phyloP scores from a whole-genome alignment of 2,797 vertebrate species.

The Falco berigora region DNA sequence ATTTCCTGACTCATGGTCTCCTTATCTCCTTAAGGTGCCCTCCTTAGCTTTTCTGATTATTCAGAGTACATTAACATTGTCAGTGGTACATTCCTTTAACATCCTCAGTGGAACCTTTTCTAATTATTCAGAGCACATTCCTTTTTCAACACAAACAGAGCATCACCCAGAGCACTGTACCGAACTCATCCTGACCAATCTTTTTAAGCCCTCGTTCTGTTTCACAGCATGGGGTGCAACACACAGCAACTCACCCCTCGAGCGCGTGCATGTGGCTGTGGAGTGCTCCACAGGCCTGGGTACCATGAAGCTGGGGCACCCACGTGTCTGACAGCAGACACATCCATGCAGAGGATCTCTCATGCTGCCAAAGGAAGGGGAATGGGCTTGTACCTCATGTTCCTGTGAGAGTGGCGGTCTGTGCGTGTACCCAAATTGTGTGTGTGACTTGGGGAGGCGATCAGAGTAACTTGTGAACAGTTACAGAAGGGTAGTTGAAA shows the following conservation, averaged over 20 bases:
- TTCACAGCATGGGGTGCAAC: neutral
- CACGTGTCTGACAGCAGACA: neutral
- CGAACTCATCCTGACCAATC: no score
- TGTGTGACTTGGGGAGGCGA: neutral
- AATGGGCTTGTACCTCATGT: neutral
- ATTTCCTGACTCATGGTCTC: no score
- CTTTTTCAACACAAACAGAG: no score
- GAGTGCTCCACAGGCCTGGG: neutral
- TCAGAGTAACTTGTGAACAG: neutral
- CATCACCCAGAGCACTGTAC: no score
- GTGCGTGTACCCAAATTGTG: neutral
- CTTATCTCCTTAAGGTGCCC: no score
- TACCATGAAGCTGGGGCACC: neutral
- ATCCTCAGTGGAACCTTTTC: no score
- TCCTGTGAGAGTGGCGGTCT: neutral
- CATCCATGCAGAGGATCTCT: neutral
- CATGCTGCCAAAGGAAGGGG: neutral
- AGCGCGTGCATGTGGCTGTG: neutral
- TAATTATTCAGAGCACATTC: no score
- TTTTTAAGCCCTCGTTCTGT: no score
- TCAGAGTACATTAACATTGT: no score
- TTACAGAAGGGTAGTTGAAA: neutral
- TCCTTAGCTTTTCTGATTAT: no score
- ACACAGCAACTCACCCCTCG: neutral
- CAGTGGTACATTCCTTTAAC: no score